Evolutionary conservation across 2,888 invertebrate species (phyloP), one percentile per base, ranked within the genome.

Genomic region (Cremastinae sp.): DNA sequence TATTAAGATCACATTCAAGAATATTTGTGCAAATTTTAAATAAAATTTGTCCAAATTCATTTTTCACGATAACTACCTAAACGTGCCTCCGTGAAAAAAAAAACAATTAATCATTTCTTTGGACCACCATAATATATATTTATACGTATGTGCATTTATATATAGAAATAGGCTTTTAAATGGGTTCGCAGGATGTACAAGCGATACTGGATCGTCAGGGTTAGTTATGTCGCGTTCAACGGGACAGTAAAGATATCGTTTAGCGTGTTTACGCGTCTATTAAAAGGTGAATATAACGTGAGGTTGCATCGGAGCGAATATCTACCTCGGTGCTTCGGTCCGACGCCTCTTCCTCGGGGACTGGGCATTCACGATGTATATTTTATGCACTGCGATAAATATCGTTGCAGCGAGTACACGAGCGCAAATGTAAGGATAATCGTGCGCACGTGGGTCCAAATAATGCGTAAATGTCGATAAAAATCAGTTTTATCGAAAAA

Each of bases 181-280:
- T 14, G 14, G 18, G 53, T 59, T 64, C 47, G 49, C 47, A 38
- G 8, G 61, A n/a, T 14, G 41, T 36, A 36, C 56, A 14, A 36
- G 43, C 62, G 58, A 56, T 28, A 62, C 58, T 73, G 47, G 53
- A 65, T 47, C 59, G 58, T 54, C 59, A 64, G 47, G 76, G 65
- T 69, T 65, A 73, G 76, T 76, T 76, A 76, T 69, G 49, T 73
- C 53, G 69, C 59, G 54, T 76, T 70, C 65, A 76, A 76, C 54
- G 69, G 72, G 69, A 73, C 69, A 65, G 64, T 76, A 61, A 76
- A 76, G 73, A 76, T 76, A 73, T 76, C 76, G 69, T 76, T 73
- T 69, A 61, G 59, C 69, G 54, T 76, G 72, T 76, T 76, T 76
- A 70, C 73, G 59, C 59, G 65, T 76, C 76, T 69, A 76, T 76